These are phyloP conservation scores for Sebastes taczanowskii DNA, from an alignment of 2,797 vertebrate species.

Conservation along the genomic window DNA sequence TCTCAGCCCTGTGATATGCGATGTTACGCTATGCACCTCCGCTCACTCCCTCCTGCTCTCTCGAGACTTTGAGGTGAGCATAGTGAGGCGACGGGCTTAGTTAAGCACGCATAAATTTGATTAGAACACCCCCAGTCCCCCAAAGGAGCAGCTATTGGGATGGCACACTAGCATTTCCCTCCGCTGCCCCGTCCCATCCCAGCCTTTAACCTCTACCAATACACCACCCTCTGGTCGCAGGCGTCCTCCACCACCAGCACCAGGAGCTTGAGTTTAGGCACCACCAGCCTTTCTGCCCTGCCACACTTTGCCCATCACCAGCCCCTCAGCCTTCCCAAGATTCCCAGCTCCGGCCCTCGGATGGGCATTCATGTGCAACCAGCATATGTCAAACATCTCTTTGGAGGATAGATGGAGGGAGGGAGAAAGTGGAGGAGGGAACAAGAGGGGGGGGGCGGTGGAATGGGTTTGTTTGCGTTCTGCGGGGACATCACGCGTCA, in stretches of 20 bases:
- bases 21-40: conserved; percentile 55
- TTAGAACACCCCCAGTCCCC: conserved; percentile 47
- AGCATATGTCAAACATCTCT: conserved; percentile 78
- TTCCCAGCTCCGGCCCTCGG: conserved; percentile 66
- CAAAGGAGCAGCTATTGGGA: conserved; percentile 35
- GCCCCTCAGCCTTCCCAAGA: conserved; percentile 37
- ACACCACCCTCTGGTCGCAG: background rate
- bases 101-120: conserved; percentile 78
- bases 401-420: conserved; percentile 32
- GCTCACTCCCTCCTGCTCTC: conserved; percentile 43
- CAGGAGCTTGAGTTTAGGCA: conserved; percentile 14
- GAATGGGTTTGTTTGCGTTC: conserved; percentile 64
- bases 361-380: conserved; percentile 74
- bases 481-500: conserved; percentile 68
- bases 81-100: conserved; percentile 64
- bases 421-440: background rate
- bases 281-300: background rate
- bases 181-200: background rate
- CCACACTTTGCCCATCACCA: conserved; percentile 27
- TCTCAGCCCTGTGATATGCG: conserved; percentile 54
- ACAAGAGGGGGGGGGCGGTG: background rate
- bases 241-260: conserved; percentile 3
- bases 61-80: conserved; percentile 51
- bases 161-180: background rate
- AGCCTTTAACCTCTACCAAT: background rate